Evolutionary conservation across 2,113 vertebrate genomes (phyloP).

Genomic region (Phocoena sinus): DNA sequence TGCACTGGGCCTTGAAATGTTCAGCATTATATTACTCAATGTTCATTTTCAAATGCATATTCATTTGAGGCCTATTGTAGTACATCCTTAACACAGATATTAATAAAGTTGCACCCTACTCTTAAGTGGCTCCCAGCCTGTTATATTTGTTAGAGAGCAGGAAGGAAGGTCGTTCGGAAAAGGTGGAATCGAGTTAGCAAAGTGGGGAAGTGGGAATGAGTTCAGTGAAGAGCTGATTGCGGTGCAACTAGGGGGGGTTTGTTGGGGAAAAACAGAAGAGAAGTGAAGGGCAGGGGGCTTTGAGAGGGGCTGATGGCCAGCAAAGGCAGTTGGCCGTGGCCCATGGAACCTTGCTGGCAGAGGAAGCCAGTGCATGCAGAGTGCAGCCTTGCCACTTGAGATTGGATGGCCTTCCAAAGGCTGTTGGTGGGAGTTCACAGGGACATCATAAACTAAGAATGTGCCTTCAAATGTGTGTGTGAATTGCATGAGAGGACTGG

Average conservation of each 20-base stretch:
- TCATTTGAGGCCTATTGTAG: not conserved
- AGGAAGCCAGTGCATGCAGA: not conserved
- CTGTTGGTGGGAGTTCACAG: too few species aligned
- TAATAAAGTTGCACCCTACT: too few species aligned
- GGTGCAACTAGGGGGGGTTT: accelerated
- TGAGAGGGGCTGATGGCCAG: not conserved
- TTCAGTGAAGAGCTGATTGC: not conserved
- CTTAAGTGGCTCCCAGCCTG: not conserved
- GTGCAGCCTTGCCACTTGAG: not conserved
- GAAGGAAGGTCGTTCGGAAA: not conserved
- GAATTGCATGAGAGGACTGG: not conserved
- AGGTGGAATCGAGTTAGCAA: not conserved
- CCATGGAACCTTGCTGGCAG: accelerated
- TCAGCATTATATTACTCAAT: not conserved
- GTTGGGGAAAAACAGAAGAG: too few species aligned
- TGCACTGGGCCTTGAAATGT: not conserved
- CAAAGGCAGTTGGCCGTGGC: not conserved
- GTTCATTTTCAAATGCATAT: not conserved
- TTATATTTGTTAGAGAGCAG: not conserved
- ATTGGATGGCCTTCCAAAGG: not conserved
- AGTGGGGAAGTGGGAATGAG: not conserved
- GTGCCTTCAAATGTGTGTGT: not conserved
- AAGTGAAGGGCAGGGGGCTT: not conserved
- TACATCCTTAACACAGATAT: too few species aligned
- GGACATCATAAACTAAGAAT: not conserved